Percentiles rank a stretch among this genome's conserved stretches.
These are phyloP conservation scores for Telenomus remus DNA, from an alignment of 1,140 invertebrate genomes.

Conservation along the genomic window DNA sequence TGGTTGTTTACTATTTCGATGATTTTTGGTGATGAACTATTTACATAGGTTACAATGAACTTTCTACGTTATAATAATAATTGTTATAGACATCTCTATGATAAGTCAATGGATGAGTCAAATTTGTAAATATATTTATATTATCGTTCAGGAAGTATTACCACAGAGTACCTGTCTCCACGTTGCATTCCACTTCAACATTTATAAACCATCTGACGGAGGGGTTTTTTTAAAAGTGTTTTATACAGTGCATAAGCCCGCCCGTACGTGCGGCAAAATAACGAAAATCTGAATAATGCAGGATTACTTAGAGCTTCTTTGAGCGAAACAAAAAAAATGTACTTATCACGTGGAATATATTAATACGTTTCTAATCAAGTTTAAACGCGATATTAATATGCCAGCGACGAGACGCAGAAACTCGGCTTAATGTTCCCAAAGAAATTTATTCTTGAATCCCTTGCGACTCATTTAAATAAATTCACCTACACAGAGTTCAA, in stretches of 20 bases:
- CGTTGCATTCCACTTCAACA: constrained; percentile 22
- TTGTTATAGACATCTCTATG: constrained; percentile 15
- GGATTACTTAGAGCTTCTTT: constrained; percentile 15
- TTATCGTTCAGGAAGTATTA: constrained; percentile 15
- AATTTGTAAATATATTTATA: neutral
- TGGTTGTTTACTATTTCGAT: too few species aligned
- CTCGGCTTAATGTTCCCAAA: neutral
- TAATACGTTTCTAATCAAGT: constrained; percentile 16
- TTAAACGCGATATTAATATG: constrained; percentile 1
- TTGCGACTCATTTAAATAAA: too few species aligned
- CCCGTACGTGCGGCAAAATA: constrained; percentile 14
- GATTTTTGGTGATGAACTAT: neutral
- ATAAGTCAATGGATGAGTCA: constrained; percentile 10
- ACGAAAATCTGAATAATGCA: constrained; percentile 32
- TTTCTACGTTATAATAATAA: constrained; percentile 8
- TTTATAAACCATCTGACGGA: constrained; percentile 35
- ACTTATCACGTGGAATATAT: constrained; percentile 15
- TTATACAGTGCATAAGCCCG: constrained; percentile 12
- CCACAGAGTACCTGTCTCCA: constrained; percentile 9
- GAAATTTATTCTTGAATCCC: too few species aligned
- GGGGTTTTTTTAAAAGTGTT: constrained; percentile 32
- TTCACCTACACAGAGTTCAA: too few species aligned
- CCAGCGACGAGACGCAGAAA: neutral
- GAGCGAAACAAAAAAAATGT: neutral
- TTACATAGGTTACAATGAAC: constrained; percentile 5